Conservation (phyloP, 2,113 vertebrate genomes). For the Manacus vitellinus region DNA sequence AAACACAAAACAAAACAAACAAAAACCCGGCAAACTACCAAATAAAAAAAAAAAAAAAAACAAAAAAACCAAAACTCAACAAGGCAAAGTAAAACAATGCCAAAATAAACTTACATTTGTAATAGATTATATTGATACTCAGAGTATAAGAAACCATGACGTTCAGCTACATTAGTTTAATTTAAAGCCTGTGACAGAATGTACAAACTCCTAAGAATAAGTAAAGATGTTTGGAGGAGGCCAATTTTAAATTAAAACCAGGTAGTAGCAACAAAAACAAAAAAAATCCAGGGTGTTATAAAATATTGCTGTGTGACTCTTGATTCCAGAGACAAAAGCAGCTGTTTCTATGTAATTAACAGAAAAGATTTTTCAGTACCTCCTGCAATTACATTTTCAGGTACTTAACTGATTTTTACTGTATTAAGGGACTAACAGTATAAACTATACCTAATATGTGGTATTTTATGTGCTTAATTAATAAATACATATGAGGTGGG, state of each 20-base stretch:
- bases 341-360: neutral
- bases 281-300: neutral
- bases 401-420: neutral
- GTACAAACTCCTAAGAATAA: neutral
- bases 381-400: neutral
- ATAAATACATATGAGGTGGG: neutral
- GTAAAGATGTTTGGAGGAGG: neutral
- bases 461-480: neutral
- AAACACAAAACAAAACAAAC: neutral
- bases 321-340: neutral
- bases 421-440: neutral
- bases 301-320: neutral
- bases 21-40: rapidly evolving
- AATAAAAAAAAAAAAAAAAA: neutral
- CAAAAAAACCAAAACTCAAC: neutral
- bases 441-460: neutral
- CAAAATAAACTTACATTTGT: neutral
- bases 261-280: neutral
- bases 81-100: neutral
- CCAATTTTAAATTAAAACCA: neutral
- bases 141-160: neutral
- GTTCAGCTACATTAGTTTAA: neutral
- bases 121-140: neutral
- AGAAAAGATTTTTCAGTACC: neutral
- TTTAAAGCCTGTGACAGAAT: neutral